Conservation (phyloP, 2,113 vertebrate genomes). For the Alectura lathami region DNA sequence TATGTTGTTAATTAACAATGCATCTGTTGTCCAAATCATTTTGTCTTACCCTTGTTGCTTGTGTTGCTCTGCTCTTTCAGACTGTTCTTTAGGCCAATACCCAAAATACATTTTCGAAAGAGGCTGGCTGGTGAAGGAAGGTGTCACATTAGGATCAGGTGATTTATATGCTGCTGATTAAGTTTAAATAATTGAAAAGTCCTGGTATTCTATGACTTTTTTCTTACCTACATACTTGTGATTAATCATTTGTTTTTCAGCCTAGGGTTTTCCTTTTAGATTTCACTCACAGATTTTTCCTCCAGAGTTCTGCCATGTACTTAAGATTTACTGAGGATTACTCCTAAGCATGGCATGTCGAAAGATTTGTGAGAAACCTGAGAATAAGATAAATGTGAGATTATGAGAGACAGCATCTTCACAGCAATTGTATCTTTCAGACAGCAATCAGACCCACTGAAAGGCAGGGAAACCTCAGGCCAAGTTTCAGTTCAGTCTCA, state of each 20-base stretch:
- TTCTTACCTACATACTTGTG: not conserved
- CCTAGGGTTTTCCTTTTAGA: not conserved
- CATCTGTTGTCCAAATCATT: not conserved
- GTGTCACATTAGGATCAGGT: not conserved
- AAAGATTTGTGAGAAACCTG: conserved; percentile 18
- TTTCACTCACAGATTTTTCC: not conserved
- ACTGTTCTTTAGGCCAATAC: not conserved
- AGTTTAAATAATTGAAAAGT: conserved; percentile 35
- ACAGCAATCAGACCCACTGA: conserved; percentile 14
- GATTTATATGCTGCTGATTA: conserved; percentile 21
- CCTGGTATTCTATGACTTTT: not conserved
- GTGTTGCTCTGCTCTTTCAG: not conserved
- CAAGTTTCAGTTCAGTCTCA: conserved; percentile 30
- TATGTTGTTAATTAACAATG: not conserved
- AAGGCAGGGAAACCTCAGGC: conserved; percentile 26
- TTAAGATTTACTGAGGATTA: not conserved
- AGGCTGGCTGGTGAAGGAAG: not conserved
- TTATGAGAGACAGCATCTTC: conserved; percentile 34
- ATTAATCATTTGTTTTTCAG: conserved; percentile 14
- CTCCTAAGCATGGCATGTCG: not conserved
- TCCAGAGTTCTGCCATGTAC: not conserved
- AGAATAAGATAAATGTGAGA: conserved; percentile 38
- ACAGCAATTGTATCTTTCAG: not conserved
- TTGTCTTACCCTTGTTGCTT: not conserved
- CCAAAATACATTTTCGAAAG: not conserved